Conservation (phyloP, 2,888 invertebrate species). For the Agonopterix arenella region DNA sequence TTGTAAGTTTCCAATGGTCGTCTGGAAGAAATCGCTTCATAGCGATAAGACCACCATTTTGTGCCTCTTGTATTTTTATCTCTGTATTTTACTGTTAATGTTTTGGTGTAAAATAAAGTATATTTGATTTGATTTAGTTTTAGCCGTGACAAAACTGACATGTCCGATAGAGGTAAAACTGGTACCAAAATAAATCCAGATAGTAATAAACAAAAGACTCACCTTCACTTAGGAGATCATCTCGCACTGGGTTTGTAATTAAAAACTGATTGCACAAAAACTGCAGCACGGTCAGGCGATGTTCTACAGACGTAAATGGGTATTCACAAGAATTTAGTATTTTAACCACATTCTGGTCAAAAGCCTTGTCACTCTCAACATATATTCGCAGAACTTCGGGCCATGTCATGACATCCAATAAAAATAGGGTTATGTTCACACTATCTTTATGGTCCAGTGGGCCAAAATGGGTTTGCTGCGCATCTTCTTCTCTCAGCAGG, state of each 20-base stretch:
- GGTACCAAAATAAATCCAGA: no score
- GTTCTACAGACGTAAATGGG: conserved; percentile 89
- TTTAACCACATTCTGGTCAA: conserved; percentile 83
- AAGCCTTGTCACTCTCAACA: conserved; percentile 92
- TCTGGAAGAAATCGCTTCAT: no score
- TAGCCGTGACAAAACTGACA: no score
- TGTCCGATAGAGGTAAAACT: no score
- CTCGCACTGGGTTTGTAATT: conserved; percentile 93
- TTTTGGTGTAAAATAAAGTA: no score
- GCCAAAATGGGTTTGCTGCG: conserved; percentile 96
- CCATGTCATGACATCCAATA: conserved; percentile 97
- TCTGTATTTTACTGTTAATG: no score
- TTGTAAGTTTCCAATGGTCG: no score
- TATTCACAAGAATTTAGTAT: conserved; percentile 87
- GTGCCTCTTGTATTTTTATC: no score
- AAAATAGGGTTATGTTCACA: conserved; percentile 93
- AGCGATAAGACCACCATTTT: no score
- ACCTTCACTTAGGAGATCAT: conserved; percentile 96
- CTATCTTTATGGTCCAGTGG: conserved; percentile 98
- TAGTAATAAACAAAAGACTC: conserved; percentile 23
- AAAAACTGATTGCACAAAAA: conserved; percentile 97
- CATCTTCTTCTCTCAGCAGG: conserved; percentile 93
- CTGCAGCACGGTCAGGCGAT: conserved; percentile 88
- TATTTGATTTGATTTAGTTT: no score
- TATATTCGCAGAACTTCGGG: conserved; percentile 93